Percentiles rank a stretch among this genome's conserved stretches.
Conservation (phyloP, 2,797 vertebrate species). For the Manis pentadactyla region DNA sequence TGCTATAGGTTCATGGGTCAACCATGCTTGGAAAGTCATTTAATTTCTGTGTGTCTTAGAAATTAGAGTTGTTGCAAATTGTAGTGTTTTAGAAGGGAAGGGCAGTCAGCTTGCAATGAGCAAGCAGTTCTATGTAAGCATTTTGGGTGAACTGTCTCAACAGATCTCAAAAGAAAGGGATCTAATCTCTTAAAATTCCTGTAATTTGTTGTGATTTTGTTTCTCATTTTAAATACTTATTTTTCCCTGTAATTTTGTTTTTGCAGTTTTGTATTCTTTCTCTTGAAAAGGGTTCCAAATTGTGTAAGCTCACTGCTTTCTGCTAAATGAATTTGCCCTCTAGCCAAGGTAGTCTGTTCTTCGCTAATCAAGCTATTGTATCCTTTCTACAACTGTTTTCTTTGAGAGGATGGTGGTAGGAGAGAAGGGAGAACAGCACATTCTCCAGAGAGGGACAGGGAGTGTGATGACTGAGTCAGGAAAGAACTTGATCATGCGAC, state of each 20-base stretch:
- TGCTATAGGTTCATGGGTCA: background rate
- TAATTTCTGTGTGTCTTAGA: constrained; percentile 15
- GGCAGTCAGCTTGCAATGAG: background rate
- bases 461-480: background rate
- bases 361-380: background rate
- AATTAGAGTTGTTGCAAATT: background rate
- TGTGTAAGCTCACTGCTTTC: background rate
- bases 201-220: constrained; percentile 16
- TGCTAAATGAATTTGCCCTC: background rate
- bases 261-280: constrained; percentile 25
- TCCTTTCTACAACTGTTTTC: background rate
- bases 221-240: background rate
- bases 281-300: background rate
- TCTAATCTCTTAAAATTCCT: background rate
- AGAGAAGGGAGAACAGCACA: background rate
- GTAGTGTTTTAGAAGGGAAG: background rate
- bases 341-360: background rate
- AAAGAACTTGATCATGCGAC: background rate
- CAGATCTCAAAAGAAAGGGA: background rate
- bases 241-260: background rate
- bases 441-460: background rate
- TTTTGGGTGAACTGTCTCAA: background rate
- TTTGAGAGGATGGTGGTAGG: background rate
- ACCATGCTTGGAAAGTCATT: constrained; percentile 17
- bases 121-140: background rate